These are phyloP conservation scores for Ditula angustiorana DNA, from an alignment of 2,888 invertebrate species.

Conservation along the genomic window DNA sequence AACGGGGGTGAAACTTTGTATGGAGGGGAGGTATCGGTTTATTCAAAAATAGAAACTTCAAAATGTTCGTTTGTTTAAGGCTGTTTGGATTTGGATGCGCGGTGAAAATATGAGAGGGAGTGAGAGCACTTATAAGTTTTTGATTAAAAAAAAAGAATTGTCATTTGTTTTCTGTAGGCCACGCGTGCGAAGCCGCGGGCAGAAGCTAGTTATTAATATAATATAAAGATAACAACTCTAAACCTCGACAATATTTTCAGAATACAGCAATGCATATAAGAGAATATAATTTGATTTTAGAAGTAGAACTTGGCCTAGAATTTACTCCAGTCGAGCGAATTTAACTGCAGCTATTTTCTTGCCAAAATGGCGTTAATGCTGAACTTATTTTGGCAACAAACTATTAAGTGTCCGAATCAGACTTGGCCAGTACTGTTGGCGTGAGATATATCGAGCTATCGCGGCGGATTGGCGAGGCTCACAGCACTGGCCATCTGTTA, in stretches of 20 bases:
- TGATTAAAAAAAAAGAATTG: no score
- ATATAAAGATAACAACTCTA: not conserved
- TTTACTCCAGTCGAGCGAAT: not conserved
- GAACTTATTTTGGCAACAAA: slow-evolving; percentile 33
- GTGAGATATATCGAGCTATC: slow-evolving; percentile 36
- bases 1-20: no score
- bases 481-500: slow-evolving; percentile 42
- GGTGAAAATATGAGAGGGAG: no score
- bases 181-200: no score
- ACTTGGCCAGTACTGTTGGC: slow-evolving; percentile 32
- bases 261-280: not conserved
- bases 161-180: no score
- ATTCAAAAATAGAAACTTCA: no score
- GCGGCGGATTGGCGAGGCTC: slow-evolving; percentile 19
- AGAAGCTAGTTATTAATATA: not conserved
- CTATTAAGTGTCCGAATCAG: slow-evolving; percentile 37
- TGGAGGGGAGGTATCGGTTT: no score
- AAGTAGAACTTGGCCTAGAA: not conserved
- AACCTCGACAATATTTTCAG: not conserved
- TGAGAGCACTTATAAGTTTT: no score
- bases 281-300: not conserved
- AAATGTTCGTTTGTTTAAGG: no score
- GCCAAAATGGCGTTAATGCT: slow-evolving; percentile 28
- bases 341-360: slow-evolving; percentile 1
- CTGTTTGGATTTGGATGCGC: no score